These are phyloP conservation scores for Arvicola amphibius DNA, from an alignment of 2,797 vertebrate species.

Conservation along the genomic window DNA sequence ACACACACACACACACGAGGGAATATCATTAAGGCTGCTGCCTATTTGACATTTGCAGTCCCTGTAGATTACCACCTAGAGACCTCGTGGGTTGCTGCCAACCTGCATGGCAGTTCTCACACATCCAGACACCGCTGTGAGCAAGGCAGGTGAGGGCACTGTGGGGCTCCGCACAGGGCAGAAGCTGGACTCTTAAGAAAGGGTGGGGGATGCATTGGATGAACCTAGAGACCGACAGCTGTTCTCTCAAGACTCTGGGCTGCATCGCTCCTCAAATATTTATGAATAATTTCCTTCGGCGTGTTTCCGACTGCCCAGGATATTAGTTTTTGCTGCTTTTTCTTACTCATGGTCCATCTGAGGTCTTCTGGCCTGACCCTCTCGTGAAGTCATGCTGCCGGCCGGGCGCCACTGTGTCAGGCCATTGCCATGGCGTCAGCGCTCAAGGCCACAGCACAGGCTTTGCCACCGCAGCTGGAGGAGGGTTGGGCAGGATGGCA, in stretches of 20 bases:
- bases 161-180: slow-evolving; percentile 60
- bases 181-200: slow-evolving; percentile 13
- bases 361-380: slow-evolving; percentile 72
- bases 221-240: slow-evolving; percentile 75
- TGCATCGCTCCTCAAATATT: slow-evolving; percentile 81
- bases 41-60: slow-evolving; percentile 48
- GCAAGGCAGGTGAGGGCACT: slow-evolving; percentile 78
- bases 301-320: slow-evolving; percentile 81
- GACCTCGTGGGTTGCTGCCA: slow-evolving; percentile 53
- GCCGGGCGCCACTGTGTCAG: slow-evolving; percentile 61
- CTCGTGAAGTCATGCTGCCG: slow-evolving; percentile 74
- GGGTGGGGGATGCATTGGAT: slow-evolving; percentile 49
- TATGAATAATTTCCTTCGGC: slow-evolving; percentile 85
- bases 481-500: slow-evolving; percentile 48
- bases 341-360: slow-evolving; percentile 74
- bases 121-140: slow-evolving; percentile 65
- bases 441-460: slow-evolving; percentile 77
- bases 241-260: slow-evolving; percentile 76
- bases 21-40: slow-evolving; percentile 56
- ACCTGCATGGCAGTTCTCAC: slow-evolving; percentile 44
- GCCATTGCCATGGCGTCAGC: slow-evolving; percentile 61
- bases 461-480: slow-evolving; percentile 74
- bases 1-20: not conserved
- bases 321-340: slow-evolving; percentile 71
- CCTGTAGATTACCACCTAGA: slow-evolving; percentile 72